Base-by-base conservation (phyloP, 1,140 invertebrate genomes). In the Drosophila lowei region DNA sequence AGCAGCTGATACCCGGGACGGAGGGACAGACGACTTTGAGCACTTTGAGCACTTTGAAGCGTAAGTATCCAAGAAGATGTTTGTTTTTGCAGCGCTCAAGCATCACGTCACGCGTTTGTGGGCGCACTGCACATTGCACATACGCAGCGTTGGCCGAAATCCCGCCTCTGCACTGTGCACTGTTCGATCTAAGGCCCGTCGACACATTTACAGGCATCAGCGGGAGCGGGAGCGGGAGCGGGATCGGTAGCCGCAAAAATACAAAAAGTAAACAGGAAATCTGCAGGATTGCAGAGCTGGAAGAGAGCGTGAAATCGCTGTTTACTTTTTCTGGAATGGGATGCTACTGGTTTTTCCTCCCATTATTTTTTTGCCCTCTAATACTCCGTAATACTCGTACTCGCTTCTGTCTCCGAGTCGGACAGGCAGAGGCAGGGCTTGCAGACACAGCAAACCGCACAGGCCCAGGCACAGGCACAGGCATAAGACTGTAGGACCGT, bases 181-280 rank as follows among this genome's bases (percentile, higher is more conserved):
- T 67, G 44, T 48, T 34, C 46, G 49, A 64, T 54, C 21, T 53
- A 16, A 53, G 21, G 42, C 48, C 55, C 28, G 50, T 78, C 54
- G 72, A 58, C 80, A 76, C 80, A 79, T 85, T 84, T 76, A 79
- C 62, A 42, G 30, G 49, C 59, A 38, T 47, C 47, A 53, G 11
- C 30, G 30, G 30, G 7, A 9, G 7, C 9, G 30, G 8, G 9
- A 30, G 28, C 8, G 7, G 30, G 8, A 30, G 30, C 30, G 8
- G 30, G 30, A 30, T 30, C 30, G 8, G 30, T 53, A 64, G 23
- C 42, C 50, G 72, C 49, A 54, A 72, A 59, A 70, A 70, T 30
- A 72, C 50, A 73, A 43, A 38, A 61, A 76, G 72, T 85, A 84
- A 84, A 85, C 80, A 84, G 79, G 79, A 84, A 84, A 84, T 84